These are phyloP conservation scores for Theocolax elegans DNA, from an alignment of 1,140 invertebrate genomes.

Conservation along the genomic window DNA sequence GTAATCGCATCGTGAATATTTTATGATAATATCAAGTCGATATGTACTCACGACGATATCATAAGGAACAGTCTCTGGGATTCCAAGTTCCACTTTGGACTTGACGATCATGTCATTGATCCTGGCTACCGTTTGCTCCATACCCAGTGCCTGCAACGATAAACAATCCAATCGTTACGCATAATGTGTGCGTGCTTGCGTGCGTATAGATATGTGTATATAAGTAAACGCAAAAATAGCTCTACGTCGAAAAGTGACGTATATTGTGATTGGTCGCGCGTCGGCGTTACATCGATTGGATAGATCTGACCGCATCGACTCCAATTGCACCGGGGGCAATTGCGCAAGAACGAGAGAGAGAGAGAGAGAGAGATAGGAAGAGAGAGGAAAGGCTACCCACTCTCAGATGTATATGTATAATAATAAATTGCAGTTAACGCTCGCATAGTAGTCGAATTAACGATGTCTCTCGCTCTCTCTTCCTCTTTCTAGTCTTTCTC, in stretches of 20 bases:
- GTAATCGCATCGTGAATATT: no score
- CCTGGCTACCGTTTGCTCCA: slow-evolving; percentile 79
- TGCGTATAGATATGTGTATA: no score
- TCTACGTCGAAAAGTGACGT: not conserved
- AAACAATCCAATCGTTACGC: no score
- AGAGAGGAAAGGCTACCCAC: not conserved
- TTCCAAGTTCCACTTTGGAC: slow-evolving; percentile 75
- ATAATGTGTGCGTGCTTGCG: no score
- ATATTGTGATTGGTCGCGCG: not conserved
- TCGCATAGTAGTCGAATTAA: not conserved
- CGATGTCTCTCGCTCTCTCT: not conserved
- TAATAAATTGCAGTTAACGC: slow-evolving; percentile 11
- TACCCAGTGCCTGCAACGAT: slow-evolving; percentile 71
- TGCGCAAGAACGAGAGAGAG: slow-evolving; percentile 18
- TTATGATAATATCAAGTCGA: no score
- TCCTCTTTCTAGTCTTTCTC: not conserved
- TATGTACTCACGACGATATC: slow-evolving; percentile 76
- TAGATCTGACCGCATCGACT: slow-evolving; percentile 43
- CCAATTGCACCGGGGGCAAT: slow-evolving; percentile 34
- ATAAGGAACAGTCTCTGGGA: slow-evolving; percentile 72
- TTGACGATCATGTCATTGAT: slow-evolving; percentile 80
- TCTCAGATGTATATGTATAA: no score
- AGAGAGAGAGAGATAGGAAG: not conserved
- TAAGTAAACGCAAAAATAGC: slow-evolving; percentile 29
- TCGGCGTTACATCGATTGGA: slow-evolving; percentile 35